Base-by-base conservation (phyloP, 2,888 invertebrate genomes). In the Macaria liturata region DNA sequence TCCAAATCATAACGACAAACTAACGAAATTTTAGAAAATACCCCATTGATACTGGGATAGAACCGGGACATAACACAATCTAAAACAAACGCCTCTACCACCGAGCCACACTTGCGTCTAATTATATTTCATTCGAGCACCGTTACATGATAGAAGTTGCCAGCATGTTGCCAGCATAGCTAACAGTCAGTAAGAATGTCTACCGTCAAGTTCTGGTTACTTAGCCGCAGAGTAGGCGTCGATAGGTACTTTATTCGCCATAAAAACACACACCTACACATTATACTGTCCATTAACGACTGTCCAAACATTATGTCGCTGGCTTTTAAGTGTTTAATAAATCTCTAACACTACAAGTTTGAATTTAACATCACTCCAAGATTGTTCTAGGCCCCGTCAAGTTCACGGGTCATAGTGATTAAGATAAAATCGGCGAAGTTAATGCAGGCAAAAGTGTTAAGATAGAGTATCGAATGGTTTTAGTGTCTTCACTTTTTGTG, bases 291-390 rank as follows among this genome's bases (percentile, higher is more conserved):
- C 81, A 81, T 81, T 81, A 81, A 75, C 73, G 69, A 74, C 70
- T 78, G 76, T 75, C 76, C 74, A 78, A 78, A 76, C 70, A 74
- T 63, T 65, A 76, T 74, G 77, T 79, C 78, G 72, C 72, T 78
- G 77, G 72, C 77, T 74, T 67, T 72, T 69, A 71, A 61, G 71
- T 74, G 74, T 69, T 71, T 69, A 67, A 65, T 71, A 72, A 70
- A 74, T 71, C 69, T 71, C 55, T 61, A 57, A 57, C 49, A 60
- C 57, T 62, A 56, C 39, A 58, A 53, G 55, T 50, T 56, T 46
- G 47, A 46, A 31, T 7, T 49, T 34, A 49, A 61, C 58, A 50
- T 54, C 53, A 57, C 42, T 42, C 46, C 57, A 48, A 47, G 54
- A 46, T 59, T 56, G 59, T 62, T 48, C 53, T 49, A 48, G 34